phyloP scores from a whole-genome alignment of 2,797 vertebrate species.

The Danio albolineatus region DNA sequence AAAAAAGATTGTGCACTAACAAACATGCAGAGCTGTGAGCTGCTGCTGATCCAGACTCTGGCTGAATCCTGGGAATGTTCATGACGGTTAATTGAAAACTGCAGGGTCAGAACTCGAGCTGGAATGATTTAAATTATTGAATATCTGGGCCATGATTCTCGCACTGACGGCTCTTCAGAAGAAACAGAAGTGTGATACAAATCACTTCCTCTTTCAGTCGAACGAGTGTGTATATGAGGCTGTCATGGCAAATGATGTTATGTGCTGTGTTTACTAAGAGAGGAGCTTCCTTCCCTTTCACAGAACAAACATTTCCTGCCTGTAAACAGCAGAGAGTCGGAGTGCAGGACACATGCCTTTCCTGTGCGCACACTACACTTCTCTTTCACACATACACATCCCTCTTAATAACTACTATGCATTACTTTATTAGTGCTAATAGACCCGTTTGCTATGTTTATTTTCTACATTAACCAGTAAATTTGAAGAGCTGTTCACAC shows the following conservation, averaged over 20 bases:
- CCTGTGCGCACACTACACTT: constrained; percentile 58
- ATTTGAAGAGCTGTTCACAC: background rate
- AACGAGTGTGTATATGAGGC: constrained; percentile 36
- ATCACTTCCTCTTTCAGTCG: constrained; percentile 25
- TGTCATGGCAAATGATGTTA: constrained; percentile 35
- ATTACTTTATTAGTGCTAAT: too few relatives aligned
- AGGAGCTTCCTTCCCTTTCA: constrained; percentile 76
- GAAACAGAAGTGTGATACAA: background rate
- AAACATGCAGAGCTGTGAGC: background rate
- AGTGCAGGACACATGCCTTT: constrained; percentile 70
- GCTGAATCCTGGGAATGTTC: background rate
- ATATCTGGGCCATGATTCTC: background rate
- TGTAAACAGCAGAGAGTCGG: constrained; percentile 73
- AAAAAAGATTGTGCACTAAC: background rate
- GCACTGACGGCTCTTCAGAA: background rate
- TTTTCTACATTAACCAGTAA: background rate
- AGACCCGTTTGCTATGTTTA: background rate
- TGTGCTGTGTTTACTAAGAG: constrained; percentile 69
- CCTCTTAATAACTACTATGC: background rate
- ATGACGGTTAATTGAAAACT: constrained; percentile 16
- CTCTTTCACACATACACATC: constrained; percentile 61
- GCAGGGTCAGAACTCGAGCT: background rate
- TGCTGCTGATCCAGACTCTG: background rate
- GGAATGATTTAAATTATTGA: background rate
- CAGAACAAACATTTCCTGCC: constrained; percentile 82